Evolutionary conservation across 2,888 invertebrate genomes (phyloP).

Genomic region (Allacma fusca): DNA sequence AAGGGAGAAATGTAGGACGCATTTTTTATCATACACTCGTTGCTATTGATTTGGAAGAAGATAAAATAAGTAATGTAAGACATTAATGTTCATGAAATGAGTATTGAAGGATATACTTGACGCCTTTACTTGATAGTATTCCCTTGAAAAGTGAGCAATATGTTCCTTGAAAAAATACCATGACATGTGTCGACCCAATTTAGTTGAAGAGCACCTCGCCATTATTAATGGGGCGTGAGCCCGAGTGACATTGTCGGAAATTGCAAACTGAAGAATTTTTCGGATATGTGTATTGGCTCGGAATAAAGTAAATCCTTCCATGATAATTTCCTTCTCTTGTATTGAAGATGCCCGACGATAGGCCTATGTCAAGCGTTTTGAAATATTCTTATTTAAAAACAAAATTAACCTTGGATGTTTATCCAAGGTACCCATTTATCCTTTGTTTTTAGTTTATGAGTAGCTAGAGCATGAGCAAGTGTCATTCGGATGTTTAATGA

Average conservation of each 20-base stretch:
- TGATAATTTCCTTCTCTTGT: constrained; percentile 13
- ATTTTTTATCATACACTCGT: too few relatives aligned
- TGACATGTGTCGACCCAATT: constrained; percentile 29
- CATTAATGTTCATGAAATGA: too few relatives aligned
- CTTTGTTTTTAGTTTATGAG: too few relatives aligned
- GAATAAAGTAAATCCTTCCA: constrained; percentile 26
- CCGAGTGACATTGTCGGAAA: background rate
- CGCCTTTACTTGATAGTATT: constrained; percentile 28
- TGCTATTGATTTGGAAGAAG: too few relatives aligned
- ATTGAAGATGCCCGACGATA: constrained; percentile 13
- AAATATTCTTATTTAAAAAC: too few relatives aligned
- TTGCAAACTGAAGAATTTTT: constrained; percentile 36
- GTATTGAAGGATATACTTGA: too few relatives aligned
- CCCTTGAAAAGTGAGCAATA: constrained; percentile 13
- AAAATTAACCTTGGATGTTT: too few relatives aligned
- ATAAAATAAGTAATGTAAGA: too few relatives aligned
- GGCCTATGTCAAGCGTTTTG: constrained; percentile 20
- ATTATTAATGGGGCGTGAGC: constrained; percentile 10
- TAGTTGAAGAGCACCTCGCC: background rate
- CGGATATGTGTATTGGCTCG: background rate
- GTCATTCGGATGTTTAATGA: too few relatives aligned
- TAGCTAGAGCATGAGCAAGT: too few relatives aligned
- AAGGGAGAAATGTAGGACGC: too few relatives aligned
- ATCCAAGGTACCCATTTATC: too few relatives aligned
- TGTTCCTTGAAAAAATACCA: constrained; percentile 39